Evolutionary conservation across 1,140 invertebrate species (phyloP).

Genomic region (Leptinotarsa undecemlineata): DNA sequence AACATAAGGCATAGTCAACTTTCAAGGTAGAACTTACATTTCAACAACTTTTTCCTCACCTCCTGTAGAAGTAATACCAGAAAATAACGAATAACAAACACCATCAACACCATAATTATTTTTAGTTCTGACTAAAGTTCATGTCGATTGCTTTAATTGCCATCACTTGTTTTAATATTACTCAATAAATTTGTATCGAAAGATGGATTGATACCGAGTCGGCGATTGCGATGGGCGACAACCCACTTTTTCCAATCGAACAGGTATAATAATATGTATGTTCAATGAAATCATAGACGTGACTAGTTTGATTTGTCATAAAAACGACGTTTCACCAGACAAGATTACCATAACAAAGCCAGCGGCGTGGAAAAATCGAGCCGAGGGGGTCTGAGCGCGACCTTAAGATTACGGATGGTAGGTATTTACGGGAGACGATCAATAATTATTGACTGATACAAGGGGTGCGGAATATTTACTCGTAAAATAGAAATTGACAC

Average conservation of each 20-base stretch:
- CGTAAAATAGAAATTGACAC: too few species aligned
- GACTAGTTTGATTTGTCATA: slow-evolving; percentile 18
- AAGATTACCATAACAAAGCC: slow-evolving; percentile 10
- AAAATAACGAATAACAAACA: background rate
- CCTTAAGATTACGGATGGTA: background rate
- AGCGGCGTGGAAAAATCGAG: slow-evolving; percentile 7
- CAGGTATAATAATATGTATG: slow-evolving; percentile 12
- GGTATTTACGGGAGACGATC: too few species aligned
- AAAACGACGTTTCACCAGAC: slow-evolving; percentile 13
- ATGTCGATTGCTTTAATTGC: background rate
- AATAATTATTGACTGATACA: too few species aligned
- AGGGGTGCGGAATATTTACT: too few species aligned
- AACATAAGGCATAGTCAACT: too few species aligned
- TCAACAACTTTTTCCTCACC: slow-evolving; percentile 14
- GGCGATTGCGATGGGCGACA: background rate
- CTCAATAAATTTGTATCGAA: slow-evolving; percentile 16
- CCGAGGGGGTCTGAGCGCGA: background rate
- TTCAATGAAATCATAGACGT: slow-evolving; percentile 14
- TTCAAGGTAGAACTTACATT: background rate
- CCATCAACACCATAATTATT: background rate
- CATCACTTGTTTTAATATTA: background rate
- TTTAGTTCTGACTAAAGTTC: slow-evolving; percentile 11
- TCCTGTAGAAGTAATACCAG: background rate
- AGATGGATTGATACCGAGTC: slow-evolving; percentile 9
- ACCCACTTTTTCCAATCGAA: slow-evolving; percentile 13